A percentile compares a stretch with the other conserved stretches of the same genome.
These are phyloP conservation scores for Antheraea mylitta DNA, from an alignment of 1,140 invertebrate genomes.

Conservation along the genomic window DNA sequence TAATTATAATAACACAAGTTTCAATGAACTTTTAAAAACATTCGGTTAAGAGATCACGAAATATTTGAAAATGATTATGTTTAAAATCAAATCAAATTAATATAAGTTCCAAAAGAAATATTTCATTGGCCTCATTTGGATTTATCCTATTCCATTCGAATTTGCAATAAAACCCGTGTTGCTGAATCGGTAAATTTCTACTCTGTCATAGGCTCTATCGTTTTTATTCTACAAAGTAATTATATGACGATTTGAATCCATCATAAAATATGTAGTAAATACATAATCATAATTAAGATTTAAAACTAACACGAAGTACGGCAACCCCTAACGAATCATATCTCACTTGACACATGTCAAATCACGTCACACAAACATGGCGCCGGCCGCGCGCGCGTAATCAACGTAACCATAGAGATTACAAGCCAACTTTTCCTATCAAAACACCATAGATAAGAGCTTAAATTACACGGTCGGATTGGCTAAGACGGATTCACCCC, in stretches of 20 bases:
- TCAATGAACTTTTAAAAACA: no score
- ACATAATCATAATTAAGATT: background rate
- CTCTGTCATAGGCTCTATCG: no score
- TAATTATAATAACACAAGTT: no score
- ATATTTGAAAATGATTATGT: no score
- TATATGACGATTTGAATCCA: background rate
- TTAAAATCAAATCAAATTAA: no score
- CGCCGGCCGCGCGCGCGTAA: slow-evolving; percentile 7
- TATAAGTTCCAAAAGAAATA: no score
- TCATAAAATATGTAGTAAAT: background rate
- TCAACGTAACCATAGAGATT: slow-evolving; percentile 52
- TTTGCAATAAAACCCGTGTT: no score
- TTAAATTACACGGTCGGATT: slow-evolving; percentile 70
- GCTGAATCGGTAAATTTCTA: no score
- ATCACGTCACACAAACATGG: slow-evolving; percentile 8
- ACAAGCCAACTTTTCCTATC: slow-evolving; percentile 74
- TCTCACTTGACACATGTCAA: slow-evolving; percentile 11
- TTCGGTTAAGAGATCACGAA: no score
- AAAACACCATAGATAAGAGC: slow-evolving; percentile 71
- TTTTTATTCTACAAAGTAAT: no score
- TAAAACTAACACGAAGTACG: background rate
- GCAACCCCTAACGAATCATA: background rate
- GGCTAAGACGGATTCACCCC: slow-evolving; percentile 56
- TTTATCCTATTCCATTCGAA: no score
- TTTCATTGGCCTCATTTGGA: no score